Conservation (phyloP, 2,113 vertebrate genomes). For the Loxodonta africana region DNA sequence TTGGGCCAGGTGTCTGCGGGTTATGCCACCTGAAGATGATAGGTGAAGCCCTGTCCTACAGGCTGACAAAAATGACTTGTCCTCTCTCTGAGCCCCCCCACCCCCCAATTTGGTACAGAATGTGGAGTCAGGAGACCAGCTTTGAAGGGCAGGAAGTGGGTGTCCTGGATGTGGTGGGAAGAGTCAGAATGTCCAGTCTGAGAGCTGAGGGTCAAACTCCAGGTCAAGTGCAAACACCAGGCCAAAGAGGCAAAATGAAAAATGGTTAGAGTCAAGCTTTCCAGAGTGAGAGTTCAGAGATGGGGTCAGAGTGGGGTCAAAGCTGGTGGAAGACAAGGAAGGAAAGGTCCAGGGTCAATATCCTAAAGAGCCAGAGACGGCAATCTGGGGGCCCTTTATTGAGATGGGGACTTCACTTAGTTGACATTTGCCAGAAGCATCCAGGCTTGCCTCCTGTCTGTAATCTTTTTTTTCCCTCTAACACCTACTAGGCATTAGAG, state of each 20-base stretch:
- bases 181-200: neutral
- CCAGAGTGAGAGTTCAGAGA: neutral
- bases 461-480: neutral
- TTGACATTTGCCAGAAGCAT: neutral
- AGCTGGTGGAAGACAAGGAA: neutral
- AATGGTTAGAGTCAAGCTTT: neutral
- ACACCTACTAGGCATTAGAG: neutral
- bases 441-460: fast-evolving
- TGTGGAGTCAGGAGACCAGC: neutral
- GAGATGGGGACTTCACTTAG: neutral
- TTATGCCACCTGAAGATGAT: neutral
- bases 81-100: neutral
- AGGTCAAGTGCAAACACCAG: neutral
- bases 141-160: neutral
- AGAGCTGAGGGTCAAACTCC: neutral
- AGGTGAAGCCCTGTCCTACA: neutral
- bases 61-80: neutral
- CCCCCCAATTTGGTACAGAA: neutral
- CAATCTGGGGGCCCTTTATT: neutral
- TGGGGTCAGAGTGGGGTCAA: neutral
- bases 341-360: neutral
- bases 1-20: neutral
- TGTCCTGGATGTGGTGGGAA: neutral
- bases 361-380: neutral
- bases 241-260: neutral